Base-by-base conservation (phyloP, 2,797 vertebrate species). In the Geotrypetes seraphini region DNA sequence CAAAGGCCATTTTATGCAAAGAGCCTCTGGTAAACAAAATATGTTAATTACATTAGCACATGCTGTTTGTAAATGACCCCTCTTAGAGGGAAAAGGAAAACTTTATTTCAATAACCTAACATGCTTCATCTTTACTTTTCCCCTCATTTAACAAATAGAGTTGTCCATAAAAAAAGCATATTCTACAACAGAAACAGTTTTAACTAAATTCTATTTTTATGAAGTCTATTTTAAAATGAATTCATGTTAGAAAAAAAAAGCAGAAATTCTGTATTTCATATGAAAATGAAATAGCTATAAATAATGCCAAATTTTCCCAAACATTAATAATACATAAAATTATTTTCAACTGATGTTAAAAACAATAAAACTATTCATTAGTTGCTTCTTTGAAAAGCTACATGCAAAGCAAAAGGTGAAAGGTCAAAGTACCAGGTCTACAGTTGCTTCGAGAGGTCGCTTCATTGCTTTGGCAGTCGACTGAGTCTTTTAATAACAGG, bases 401-500 rank as follows among this genome's bases (percentile, higher is more conserved):
- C 92, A 96, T 85, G 84, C 92, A 96, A 98, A 97, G 92, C 92
- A 92, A 96, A 97, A 98, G 93, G 93, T 98, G 92, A 96, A 98
- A 98, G 92, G 90, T 96, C 89, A 92, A 93, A 97, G 91, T 98
- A 99, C 84, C 84, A 86, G 84, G 78, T 86, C 84, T 86, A 86
- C 81, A 84, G 84, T 78, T 85, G 84, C 79, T 84, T 99, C 96
- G 92, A 99, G 93, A 96, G 96, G 93, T 96, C 96, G 96, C 95
- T 99, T 99, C 96, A 99, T 94, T 94, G 93, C 95, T 99, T 99
- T 99, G 93, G 92, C 92, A 96, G 94, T 97, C 93, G 96, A 98
- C 93, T 97, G 96, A 97, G 93, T 98, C 96, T 99, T 97, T 97
- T 87, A 97, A 90, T 94, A 97, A 95, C 91, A 95, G 93, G 92